A percentile compares a stretch with the other conserved stretches of the same genome.
Evolutionary conservation across 2,113 vertebrate genomes (phyloP).

Genomic region (Phocoena phocoena): DNA sequence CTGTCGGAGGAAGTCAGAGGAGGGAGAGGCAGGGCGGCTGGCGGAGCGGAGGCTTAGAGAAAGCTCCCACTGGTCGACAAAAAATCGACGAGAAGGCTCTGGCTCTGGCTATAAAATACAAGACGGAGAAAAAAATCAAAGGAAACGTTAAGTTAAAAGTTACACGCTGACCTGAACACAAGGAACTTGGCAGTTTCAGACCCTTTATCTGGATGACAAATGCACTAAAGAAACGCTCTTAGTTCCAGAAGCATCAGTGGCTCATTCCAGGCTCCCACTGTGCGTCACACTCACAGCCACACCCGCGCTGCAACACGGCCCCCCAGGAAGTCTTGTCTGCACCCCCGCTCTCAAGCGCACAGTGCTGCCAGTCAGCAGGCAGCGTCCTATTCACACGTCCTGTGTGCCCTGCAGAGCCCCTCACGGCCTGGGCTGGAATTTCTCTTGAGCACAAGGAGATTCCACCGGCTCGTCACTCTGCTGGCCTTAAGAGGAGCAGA

Average conservation of each 20-base stretch:
- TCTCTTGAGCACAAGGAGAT: background rate
- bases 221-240: background rate
- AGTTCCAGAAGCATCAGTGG: background rate
- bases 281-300: background rate
- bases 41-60: slow-evolving; percentile 85
- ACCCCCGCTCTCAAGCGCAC: no score
- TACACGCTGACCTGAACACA: background rate
- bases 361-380: background rate
- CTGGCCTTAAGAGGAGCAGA: background rate
- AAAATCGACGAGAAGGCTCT: slow-evolving; percentile 89
- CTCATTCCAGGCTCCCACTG: background rate
- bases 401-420: background rate
- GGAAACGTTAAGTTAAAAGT: slow-evolving; percentile 18
- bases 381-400: background rate
- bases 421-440: background rate
- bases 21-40: slow-evolving; percentile 85
- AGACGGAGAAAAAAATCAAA: slow-evolving; percentile 68
- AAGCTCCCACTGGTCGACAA: slow-evolving; percentile 93
- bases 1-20: slow-evolving; percentile 91
- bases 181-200: background rate
- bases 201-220: background rate
- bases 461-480: background rate
- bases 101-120: slow-evolving; percentile 88
- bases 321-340: background rate
- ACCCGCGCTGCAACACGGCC: background rate